Evolutionary conservation across 2,113 vertebrate species (phyloP), one percentile per base, ranked within the genome.

Genomic region (Bufo bufo): DNA sequence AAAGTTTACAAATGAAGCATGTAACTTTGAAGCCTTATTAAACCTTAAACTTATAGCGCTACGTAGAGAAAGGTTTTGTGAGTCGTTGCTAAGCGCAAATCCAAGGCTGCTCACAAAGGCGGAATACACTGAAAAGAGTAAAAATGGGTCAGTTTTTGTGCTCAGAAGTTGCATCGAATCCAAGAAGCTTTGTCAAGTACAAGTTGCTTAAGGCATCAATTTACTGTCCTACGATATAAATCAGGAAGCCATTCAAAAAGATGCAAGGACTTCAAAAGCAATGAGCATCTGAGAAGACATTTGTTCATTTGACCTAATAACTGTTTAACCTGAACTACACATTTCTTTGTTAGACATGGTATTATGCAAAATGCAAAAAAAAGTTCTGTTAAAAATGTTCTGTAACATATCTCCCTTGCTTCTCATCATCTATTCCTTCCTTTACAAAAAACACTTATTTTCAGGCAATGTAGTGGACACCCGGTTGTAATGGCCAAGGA

Each of bases 61-160:
- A 13, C 45, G 33, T 47, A 52, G 20, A 61, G 71, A 66, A 69
- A 23, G 8, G 52, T 72, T 65, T 49, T 66, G 80, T 81, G n/a
- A 87, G 59, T 5, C 0, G 77, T 72, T 81, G 78, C 77, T 82
- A 72, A 82, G 78, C 63, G 43, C 33, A 43, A 54, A 13, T 12
- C 45, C 14, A 63, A 82, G 50, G 43, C 59, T 49, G 56, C 23
- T 82, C 16, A 52, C 45, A 88, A 88, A 83, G 45, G 20, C 63
- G 1, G 43, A 66, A 80, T 56, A 52, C 43, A 9, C 13, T 86
- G 49, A 83, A 82, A 82, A 71, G 52, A 75, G 13, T 17, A 88
- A 33, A 87, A 88, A 65, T 88, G 86, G 86, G 86, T 88, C 86
- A 88, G 33, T 19, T 88, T 83, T 88, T 88, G 80, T 77, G 50